Evolutionary conservation across 1,140 invertebrate genomes (phyloP).

Genomic region (Atopsyche davidsoni): DNA sequence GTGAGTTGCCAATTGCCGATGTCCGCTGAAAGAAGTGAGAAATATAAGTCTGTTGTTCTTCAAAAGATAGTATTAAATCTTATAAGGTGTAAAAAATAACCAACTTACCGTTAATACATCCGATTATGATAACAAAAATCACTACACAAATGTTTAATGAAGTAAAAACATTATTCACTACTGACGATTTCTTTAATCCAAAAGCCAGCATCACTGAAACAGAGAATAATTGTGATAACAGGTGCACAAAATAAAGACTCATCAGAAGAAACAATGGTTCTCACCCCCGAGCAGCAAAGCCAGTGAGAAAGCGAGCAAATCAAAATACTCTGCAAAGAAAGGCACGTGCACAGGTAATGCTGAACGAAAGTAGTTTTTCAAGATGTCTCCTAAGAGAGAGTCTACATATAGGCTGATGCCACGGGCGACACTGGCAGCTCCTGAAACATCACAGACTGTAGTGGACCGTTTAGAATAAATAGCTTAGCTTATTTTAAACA

Average conservation of each 20-base stretch:
- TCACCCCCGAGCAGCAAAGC: conserved; percentile 54
- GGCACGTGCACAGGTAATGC: conserved; percentile 49
- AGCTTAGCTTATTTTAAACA: conserved; percentile 7
- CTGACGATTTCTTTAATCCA: conserved; percentile 78
- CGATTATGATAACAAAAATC: conserved; percentile 72
- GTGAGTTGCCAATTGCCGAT: conserved; percentile 36
- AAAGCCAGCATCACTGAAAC: conserved; percentile 64
- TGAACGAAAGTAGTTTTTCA: conserved; percentile 35
- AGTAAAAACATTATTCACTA: conserved; percentile 80
- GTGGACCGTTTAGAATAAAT: too few relatives aligned
- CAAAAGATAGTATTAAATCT: background rate
- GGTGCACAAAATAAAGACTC: too few relatives aligned
- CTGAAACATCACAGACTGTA: conserved; percentile 20
- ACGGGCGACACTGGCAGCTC: conserved; percentile 24
- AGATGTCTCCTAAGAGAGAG: conserved; percentile 15
- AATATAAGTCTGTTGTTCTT: too few relatives aligned
- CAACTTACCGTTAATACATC: conserved; percentile 55
- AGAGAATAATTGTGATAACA: conserved; percentile 9
- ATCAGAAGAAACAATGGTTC: conserved; percentile 7
- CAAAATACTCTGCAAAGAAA: conserved; percentile 59
- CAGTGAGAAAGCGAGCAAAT: conserved; percentile 58
- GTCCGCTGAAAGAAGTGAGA: conserved; percentile 35
- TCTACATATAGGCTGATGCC: conserved; percentile 68
- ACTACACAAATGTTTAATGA: conserved; percentile 77
- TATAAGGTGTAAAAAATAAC: background rate